Conservation (phyloP, 2,888 invertebrate genomes). For the Spodoptera picta region DNA sequence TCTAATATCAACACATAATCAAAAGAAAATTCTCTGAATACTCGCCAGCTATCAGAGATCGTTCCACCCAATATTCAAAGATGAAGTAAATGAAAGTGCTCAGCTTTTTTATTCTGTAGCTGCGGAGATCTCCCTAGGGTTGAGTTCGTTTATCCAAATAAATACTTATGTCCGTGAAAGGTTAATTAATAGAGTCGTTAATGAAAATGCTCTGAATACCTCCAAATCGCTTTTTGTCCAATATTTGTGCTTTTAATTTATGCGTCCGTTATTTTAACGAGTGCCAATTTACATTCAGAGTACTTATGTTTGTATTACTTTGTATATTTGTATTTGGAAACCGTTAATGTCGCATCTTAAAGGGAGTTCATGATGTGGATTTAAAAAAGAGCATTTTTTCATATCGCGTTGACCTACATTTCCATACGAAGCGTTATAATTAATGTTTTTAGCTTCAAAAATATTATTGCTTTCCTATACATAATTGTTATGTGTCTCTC, state of each 20-base stretch:
- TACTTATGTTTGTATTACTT: background rate
- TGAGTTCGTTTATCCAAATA: slow-evolving; percentile 18
- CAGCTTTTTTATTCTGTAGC: background rate
- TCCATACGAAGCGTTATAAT: too few species aligned
- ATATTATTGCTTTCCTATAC: too few species aligned
- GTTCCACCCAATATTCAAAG: slow-evolving; percentile 1
- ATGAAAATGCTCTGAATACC: slow-evolving; percentile 37
- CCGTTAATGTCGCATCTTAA: slow-evolving; percentile 2
- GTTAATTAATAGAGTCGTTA: slow-evolving; percentile 41
- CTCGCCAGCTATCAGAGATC: background rate
- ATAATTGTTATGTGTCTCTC: too few species aligned
- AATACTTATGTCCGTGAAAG: slow-evolving; percentile 32
- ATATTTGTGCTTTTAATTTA: slow-evolving; percentile 21
- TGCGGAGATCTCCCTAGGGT: slow-evolving; percentile 1
- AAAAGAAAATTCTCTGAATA: background rate
- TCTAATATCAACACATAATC: too few species aligned
- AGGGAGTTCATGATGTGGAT: background rate
- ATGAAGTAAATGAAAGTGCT: background rate
- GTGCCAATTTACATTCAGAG: slow-evolving; percentile 23
- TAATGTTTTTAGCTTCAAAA: too few species aligned
- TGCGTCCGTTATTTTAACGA: slow-evolving; percentile 36
- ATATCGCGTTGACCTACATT: too few species aligned
- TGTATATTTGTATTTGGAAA: background rate
- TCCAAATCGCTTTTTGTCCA: slow-evolving; percentile 27
- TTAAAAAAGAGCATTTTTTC: background rate